Evolutionary conservation across 2,888 invertebrate genomes (phyloP).

Genomic region (Eledona agricola): DNA sequence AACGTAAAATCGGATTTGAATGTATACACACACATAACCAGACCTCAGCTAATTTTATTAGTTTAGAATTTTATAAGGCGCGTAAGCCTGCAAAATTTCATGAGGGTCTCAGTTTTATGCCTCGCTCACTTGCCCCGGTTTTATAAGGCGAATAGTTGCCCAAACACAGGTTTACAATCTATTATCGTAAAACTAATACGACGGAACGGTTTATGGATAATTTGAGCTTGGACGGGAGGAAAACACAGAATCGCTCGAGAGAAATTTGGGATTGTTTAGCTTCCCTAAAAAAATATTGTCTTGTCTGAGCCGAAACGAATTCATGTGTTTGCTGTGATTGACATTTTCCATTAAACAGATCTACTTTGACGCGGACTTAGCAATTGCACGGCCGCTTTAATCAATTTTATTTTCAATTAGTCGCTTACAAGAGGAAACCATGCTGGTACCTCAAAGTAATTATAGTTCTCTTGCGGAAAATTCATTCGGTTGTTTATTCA

Average conservation of each 20-base stretch:
- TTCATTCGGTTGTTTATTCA: too few species aligned
- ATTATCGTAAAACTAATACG: constrained; percentile 43
- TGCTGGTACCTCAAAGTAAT: too few species aligned
- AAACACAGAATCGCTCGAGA: constrained; percentile 7
- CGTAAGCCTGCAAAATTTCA: constrained; percentile 57
- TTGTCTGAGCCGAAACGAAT: neutral
- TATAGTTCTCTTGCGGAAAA: too few species aligned
- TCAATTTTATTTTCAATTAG: too few species aligned
- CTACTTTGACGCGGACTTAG: too few species aligned
- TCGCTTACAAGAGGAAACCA: too few species aligned
- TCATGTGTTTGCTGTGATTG: neutral
- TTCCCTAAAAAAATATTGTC: constrained; percentile 7
- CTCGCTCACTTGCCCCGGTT: constrained; percentile 37
- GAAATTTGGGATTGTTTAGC: constrained; percentile 14
- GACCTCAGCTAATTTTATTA: constrained; percentile 53
- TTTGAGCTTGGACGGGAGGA: constrained; percentile 32
- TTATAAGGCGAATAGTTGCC: constrained; percentile 37
- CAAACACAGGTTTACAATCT: constrained; percentile 40
- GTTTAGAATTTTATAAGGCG: constrained; percentile 56
- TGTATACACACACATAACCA: constrained; percentile 43
- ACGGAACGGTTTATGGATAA: constrained; percentile 38
- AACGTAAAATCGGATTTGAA: too few species aligned
- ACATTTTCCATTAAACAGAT: too few species aligned
- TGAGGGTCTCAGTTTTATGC: constrained; percentile 44
- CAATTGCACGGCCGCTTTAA: too few species aligned